Base-by-base conservation (phyloP, 2,888 invertebrate species). In the Erpobdella octoculata region DNA sequence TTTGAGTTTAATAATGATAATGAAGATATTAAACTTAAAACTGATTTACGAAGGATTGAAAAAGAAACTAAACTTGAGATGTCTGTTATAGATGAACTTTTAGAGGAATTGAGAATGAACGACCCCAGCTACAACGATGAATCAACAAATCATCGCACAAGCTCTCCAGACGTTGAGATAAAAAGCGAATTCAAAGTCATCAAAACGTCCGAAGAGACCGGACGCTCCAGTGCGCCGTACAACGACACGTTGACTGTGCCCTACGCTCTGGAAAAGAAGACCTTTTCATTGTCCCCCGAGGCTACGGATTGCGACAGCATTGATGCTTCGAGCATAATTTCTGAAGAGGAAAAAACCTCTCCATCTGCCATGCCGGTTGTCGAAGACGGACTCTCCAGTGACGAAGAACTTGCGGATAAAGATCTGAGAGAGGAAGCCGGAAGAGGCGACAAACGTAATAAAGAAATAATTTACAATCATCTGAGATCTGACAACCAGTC, bases 341-440 rank as follows among this genome's bases (percentile, higher is more conserved):
- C 82, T 0, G 82, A 82, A 71, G 81, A 75, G 36, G 74, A 48
- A 12, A 73, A 69, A 65, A 78, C 78, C 8, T 78, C 78, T 5
- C 75, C 77, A 12, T 79, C 79, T 6, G 74, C 74, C 28, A 90
- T 95, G 90, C 95, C 95, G 0, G 89, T 92, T 25, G 88, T 95
- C 61, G 93, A 94, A 81, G 95, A 95, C 83, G 94, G 93, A 0
- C 85, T 95, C 72, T 93, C 93, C 1, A 93, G 93, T 48, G 93
- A 93, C 1, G 93, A 93, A 81, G 92, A 90, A 0, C 93, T 93
- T 75, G 46, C 18, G 4, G 35, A 67, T 25, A n/a, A n/a, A n/a
- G 31, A 15, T 25, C 15, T 46, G 48, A 46, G 33, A 21, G 69
- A 69, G 35, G 18, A n/a, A 8, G 31, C 36, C 18, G 48, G 68